Evolutionary conservation across 2,888 invertebrate species (phyloP).

Genomic region (Tenthredo livida): DNA sequence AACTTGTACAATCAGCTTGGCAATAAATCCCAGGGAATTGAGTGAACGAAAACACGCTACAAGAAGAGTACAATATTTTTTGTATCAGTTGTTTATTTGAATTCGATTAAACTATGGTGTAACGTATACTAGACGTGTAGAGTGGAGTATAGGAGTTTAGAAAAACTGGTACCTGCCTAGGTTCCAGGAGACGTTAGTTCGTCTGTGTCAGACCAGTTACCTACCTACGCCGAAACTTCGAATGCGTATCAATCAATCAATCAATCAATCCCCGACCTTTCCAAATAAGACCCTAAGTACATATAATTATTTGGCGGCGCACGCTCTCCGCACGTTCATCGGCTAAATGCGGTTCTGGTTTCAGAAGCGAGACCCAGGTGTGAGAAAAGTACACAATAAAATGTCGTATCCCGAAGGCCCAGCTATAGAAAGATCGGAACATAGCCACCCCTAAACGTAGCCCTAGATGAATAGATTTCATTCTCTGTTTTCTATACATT

Average conservation of each 20-base stretch:
- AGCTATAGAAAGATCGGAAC: constrained; percentile 63
- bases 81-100: background rate
- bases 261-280: constrained; percentile 46
- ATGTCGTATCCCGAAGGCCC: constrained; percentile 62
- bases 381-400: constrained; percentile 73
- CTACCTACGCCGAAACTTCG: background rate
- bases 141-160: background rate
- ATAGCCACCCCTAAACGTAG: constrained; percentile 68
- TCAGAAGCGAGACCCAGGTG: constrained; percentile 68
- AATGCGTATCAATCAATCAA: constrained; percentile 42
- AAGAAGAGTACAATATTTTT: background rate
- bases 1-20: background rate
- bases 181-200: background rate
- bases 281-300: constrained; percentile 46
- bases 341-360: constrained; percentile 44
- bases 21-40: background rate
- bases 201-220: background rate
- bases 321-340: constrained; percentile 49
- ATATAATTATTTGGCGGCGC: constrained; percentile 48
- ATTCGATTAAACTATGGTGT: background rate
- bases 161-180: constrained; percentile 9
- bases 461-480: constrained; percentile 69
- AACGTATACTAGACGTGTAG: background rate
- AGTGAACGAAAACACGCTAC: no score
- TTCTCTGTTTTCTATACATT: constrained; percentile 58